These are phyloP conservation scores for Anolis carolinensis DNA, from an alignment of 2,113 vertebrate genomes.

Conservation along the genomic window DNA sequence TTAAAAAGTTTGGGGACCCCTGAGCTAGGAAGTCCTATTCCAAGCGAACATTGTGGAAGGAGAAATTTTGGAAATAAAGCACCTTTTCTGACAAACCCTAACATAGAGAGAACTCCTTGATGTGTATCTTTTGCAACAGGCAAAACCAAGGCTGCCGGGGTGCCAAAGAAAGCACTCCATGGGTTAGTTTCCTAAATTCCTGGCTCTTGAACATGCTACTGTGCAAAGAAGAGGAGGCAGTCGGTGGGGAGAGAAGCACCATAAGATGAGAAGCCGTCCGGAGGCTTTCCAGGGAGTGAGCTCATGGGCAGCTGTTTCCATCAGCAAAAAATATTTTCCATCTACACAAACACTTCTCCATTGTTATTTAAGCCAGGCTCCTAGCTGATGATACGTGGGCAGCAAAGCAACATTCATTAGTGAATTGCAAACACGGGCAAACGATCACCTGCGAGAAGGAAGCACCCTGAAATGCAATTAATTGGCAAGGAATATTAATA, in stretches of 20 bases:
- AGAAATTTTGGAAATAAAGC: neutral
- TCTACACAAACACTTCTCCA: constrained; percentile 55
- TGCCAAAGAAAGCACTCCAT: constrained; percentile 78
- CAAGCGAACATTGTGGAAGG: neutral
- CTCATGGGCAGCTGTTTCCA: constrained; percentile 75
- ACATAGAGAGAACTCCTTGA: neutral
- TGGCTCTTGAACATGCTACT: constrained; percentile 78
- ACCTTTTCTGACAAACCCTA: neutral
- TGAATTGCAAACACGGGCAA: constrained; percentile 38
- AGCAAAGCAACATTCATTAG: constrained; percentile 24
- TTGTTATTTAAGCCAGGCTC: constrained; percentile 55
- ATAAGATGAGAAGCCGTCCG: constrained; percentile 68
- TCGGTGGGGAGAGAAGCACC: constrained; percentile 40
- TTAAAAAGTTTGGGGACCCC: too few relatives aligned
- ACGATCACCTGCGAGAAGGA: constrained; percentile 29
- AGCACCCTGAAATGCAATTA: constrained; percentile 39
- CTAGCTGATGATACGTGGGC: constrained; percentile 42
- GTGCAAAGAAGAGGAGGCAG: constrained; percentile 63
- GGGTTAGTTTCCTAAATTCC: constrained; percentile 70
- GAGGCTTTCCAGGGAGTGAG: constrained; percentile 79
- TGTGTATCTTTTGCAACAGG: constrained; percentile 59
- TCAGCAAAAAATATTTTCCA: constrained; percentile 74
- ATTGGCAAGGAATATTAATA: constrained; percentile 28
- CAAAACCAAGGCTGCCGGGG: constrained; percentile 51
- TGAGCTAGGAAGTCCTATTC: neutral